Evolutionary conservation across 2,797 vertebrate species (phyloP).

Genomic region (Notamacropus eugenii): DNA sequence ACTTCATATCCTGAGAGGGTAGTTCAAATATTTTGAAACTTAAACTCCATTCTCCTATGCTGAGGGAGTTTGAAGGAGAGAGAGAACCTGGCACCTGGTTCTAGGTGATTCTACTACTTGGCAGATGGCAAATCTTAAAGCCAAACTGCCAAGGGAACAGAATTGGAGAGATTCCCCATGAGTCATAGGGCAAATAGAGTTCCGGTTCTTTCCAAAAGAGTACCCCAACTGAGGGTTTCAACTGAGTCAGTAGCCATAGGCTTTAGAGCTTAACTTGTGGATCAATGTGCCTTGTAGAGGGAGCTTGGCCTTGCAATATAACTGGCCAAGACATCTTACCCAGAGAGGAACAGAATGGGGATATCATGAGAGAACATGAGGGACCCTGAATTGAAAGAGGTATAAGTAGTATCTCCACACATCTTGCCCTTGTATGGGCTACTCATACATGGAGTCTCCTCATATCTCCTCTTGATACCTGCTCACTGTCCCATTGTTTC

Average conservation of each 20-base stretch:
- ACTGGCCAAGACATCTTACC: neutral
- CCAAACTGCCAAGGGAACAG: neutral
- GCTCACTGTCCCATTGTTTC: neutral
- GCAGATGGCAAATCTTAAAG: neutral
- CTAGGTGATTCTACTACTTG: neutral
- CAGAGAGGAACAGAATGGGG: neutral
- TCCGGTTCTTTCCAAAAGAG: neutral
- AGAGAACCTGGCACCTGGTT: neutral
- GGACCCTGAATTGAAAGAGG: neutral
- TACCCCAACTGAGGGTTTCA: neutral
- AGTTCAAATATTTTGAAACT: neutral
- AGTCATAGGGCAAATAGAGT: neutral
- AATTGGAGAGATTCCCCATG: neutral
- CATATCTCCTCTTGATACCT: neutral
- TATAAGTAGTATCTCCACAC: neutral
- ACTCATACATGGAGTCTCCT: neutral
- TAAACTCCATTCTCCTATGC: neutral
- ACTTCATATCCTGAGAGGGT: neutral
- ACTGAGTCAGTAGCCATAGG: neutral
- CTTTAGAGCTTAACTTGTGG: neutral
- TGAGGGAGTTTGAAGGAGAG: neutral
- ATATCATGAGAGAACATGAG: neutral
- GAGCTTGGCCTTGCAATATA: neutral
- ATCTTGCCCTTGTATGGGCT: neutral
- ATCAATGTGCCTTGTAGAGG: neutral